These are phyloP conservation scores for Stenodera caucasica DNA, from an alignment of 2,888 invertebrate genomes.

Conservation along the genomic window DNA sequence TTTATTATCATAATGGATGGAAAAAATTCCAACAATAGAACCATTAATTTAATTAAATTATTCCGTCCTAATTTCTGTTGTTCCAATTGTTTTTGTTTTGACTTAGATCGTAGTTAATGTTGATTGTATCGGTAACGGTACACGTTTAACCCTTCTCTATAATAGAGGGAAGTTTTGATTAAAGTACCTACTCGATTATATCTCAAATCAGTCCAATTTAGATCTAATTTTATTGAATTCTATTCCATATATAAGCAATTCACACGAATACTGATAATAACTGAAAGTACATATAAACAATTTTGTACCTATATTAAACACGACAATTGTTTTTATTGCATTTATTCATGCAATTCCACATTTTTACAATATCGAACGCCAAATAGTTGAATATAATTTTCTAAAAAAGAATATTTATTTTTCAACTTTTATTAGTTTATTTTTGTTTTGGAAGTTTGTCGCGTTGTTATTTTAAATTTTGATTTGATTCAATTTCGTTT, in stretches of 20 bases:
- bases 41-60: neutral
- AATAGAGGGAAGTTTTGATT: neutral
- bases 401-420: no score
- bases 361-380: no score
- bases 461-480: neutral
- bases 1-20: neutral
- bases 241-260: neutral
- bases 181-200: neutral
- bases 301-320: neutral
- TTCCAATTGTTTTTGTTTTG: neutral
- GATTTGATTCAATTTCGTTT: no score
- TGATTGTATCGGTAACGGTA: neutral
- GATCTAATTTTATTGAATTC: neutral
- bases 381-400: no score
- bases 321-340: conserved; percentile 7
- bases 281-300: neutral
- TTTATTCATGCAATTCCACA: neutral
- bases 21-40: no score
- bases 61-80: neutral
- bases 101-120: no score
- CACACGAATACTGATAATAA: conserved; percentile 1
- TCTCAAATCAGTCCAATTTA: conserved; percentile 1
- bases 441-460: no score
- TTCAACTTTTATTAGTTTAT: no score
- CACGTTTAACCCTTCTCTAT: neutral